Percentiles rank a stretch among this genome's conserved stretches.
phyloP scores from a whole-genome alignment of 2,797 vertebrate species.

The Pelochelys cantorii region DNA sequence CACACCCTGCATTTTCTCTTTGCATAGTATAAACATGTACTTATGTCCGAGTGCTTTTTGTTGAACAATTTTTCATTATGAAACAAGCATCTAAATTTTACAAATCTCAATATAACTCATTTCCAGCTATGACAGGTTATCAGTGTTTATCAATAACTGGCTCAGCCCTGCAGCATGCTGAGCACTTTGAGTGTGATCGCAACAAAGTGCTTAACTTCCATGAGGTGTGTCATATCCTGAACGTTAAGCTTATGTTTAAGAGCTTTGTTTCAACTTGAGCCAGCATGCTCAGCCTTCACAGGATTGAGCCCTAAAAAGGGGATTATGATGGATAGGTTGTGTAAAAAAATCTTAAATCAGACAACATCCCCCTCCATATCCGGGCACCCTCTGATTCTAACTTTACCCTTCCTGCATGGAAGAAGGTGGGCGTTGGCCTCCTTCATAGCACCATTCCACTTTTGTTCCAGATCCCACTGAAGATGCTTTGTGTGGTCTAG shows the following conservation, averaged over 20 bases:
- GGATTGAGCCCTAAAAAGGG: neutral
- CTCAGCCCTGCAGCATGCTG: neutral
- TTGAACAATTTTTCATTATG: neutral
- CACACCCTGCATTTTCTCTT: neutral
- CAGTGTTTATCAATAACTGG: neutral
- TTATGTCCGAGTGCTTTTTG: neutral
- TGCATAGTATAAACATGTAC: neutral
- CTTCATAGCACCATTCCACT: neutral
- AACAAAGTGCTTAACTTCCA: neutral
- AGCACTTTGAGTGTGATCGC: neutral
- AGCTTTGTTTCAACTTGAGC: neutral
- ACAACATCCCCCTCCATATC: neutral
- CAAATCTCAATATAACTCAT: neutral
- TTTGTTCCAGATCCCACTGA: neutral
- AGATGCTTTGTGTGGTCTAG: neutral
- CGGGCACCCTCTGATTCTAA: neutral
- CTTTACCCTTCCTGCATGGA: neutral
- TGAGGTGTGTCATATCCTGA: neutral
- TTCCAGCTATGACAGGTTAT: neutral
- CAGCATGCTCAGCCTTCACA: neutral
- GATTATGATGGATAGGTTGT: neutral
- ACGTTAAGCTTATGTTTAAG: neutral
- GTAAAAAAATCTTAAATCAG: neutral
- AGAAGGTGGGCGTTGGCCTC: neutral
- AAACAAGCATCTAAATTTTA: constrained; percentile 23